Percentiles rank a stretch among this genome's conserved stretches.
phyloP scores from a whole-genome alignment of 2,888 invertebrate genomes.

The Nezara viridula region DNA sequence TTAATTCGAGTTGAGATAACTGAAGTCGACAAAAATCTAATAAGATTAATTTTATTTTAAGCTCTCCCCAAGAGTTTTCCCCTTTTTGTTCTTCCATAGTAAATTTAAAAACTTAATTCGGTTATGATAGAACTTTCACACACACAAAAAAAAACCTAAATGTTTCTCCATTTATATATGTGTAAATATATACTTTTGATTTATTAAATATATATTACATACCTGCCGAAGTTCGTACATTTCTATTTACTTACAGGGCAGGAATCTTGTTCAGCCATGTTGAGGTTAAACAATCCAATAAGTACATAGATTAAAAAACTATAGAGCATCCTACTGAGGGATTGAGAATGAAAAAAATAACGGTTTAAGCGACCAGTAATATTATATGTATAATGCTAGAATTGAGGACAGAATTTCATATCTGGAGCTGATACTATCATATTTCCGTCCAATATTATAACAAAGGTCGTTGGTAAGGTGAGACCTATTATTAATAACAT shows the following conservation, averaged over 20 bases:
- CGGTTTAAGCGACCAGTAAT: not conserved
- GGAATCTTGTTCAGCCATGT: not conserved
- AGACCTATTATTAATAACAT: not conserved
- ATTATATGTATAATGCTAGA: not conserved
- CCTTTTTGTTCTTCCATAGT: no score
- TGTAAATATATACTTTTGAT: no score
- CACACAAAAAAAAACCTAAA: no score
- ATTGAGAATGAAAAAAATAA: not conserved
- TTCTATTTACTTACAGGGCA: conserved; percentile 2
- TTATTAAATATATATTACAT: no score
- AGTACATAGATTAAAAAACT: not conserved
- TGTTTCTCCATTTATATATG: no score
- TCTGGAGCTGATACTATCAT: not conserved
- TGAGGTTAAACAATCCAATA: not conserved
- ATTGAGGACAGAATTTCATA: not conserved
- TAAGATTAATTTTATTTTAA: no score
- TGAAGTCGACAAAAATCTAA: no score
- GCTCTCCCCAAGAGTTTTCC: no score
- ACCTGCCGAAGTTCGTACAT: no score
- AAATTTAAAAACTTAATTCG: no score
- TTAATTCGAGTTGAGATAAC: no score
- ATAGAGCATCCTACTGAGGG: not conserved
- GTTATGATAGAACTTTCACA: no score
- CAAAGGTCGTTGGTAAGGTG: conserved; percentile 1
- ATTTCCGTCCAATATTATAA: not conserved